Percentiles rank a stretch among this genome's conserved stretches.
Conservation (phyloP, 2,113 vertebrate species). For the Ageneiosus marmoratus region DNA sequence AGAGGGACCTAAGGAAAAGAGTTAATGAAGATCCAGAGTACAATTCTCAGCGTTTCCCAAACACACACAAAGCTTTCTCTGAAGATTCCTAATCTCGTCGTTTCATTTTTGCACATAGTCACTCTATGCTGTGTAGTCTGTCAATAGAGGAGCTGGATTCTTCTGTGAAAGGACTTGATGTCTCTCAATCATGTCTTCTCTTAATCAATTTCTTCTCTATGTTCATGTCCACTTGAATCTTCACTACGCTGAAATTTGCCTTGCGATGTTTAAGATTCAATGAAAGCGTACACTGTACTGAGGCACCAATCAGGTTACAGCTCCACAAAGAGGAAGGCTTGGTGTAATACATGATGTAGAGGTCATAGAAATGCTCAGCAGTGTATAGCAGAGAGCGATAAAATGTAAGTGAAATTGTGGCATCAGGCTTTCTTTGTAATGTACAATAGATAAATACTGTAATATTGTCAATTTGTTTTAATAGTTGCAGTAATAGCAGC, state of each 20-base stretch:
- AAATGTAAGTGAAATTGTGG: background rate
- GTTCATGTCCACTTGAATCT: background rate
- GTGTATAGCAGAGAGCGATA: background rate
- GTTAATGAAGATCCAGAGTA: conserved; percentile 80
- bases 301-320: background rate
- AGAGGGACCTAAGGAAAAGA: conserved; percentile 77
- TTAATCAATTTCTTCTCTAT: conserved; percentile 1
- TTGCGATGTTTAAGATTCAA: background rate
- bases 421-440: conserved; percentile 18
- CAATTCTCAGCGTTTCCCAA: conserved; percentile 79
- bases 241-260: background rate
- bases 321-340: background rate
- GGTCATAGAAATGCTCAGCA: background rate
- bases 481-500: conserved; percentile 35
- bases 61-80: conserved; percentile 77
- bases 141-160: conserved; percentile 25
- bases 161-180: conserved; percentile 20
- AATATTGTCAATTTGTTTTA: conserved; percentile 37
- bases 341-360: background rate
- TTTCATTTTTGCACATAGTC: background rate
- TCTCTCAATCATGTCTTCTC: background rate
- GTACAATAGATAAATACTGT: conserved; percentile 54
- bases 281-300: background rate
- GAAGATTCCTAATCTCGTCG: conserved; percentile 70
- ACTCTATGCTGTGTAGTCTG: background rate